Conservation (phyloP, 2,888 invertebrate species). For the Drosophila pegasa region DNA sequence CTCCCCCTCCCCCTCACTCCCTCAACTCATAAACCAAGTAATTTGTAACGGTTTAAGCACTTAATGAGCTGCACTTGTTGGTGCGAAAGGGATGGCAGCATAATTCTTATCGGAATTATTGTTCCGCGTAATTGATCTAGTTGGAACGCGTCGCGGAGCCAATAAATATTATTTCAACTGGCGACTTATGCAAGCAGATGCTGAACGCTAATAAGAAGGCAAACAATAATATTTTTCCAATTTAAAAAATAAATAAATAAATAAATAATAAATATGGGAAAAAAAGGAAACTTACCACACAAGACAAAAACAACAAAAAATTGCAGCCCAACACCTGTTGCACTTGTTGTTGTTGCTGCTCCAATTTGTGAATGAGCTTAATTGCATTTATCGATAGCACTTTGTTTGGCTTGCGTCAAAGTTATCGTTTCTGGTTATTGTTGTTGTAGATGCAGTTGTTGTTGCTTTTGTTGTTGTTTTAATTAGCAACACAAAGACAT, state of each 20-base stretch:
- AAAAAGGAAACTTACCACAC: constrained; percentile 55
- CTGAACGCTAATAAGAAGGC: constrained; percentile 49
- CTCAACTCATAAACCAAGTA: constrained; percentile 27
- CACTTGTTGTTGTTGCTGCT: constrained; percentile 47
- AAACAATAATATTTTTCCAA: constrained; percentile 9
- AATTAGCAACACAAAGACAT: constrained; percentile 74
- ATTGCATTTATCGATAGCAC: constrained; percentile 73
- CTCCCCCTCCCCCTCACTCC: not conserved
- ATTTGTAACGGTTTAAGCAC: constrained; percentile 30
- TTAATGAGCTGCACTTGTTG: constrained; percentile 32
- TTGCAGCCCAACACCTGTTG: constrained; percentile 62
- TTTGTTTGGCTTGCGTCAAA: constrained; percentile 68
- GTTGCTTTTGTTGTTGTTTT: constrained; percentile 59
- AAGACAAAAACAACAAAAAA: constrained; percentile 26
- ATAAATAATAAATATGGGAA: not conserved
- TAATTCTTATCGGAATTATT: constrained; percentile 58
- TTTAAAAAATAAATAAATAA: no score
- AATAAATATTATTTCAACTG: constrained; percentile 70
- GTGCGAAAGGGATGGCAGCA: not conserved
- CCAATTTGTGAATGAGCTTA: constrained; percentile 67
- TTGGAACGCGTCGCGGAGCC: constrained; percentile 34
- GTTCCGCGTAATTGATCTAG: constrained; percentile 72
- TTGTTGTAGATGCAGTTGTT: constrained; percentile 20
- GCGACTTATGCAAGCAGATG: constrained; percentile 53
- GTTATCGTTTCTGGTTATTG: constrained; percentile 61